A percentile compares a stretch with the other conserved stretches of the same genome.
Conservation (phyloP, 2,113 vertebrate species). For the Tapirus terrestris region DNA sequence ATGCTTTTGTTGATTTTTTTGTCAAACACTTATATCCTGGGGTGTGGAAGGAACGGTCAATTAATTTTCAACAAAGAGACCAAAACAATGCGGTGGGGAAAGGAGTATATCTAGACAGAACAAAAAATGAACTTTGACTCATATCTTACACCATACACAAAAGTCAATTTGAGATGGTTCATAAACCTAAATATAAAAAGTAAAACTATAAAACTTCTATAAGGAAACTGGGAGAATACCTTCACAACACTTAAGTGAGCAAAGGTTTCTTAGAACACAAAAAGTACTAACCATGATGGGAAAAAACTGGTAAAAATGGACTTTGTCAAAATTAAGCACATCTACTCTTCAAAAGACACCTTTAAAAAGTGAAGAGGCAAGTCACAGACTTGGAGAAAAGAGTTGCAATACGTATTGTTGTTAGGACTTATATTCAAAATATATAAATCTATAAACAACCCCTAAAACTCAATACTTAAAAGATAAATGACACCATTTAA, state of each 20-base stretch:
- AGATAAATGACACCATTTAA: neutral
- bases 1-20: neutral
- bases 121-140: neutral
- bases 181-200: neutral
- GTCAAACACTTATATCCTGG: neutral
- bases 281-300: neutral
- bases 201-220: neutral
- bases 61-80: neutral
- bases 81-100: neutral
- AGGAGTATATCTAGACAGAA: neutral
- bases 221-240: neutral
- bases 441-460: neutral
- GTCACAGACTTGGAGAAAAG: neutral
- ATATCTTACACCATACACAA: neutral
- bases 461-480: neutral
- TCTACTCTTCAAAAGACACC: neutral
- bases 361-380: neutral
- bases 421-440: neutral
- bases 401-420: neutral
- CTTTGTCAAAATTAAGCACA: neutral
- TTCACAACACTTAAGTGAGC: neutral
- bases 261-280: neutral
- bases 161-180: neutral
- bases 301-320: conserved; percentile 4
- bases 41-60: neutral